Conservation (phyloP, 2,888 invertebrate species). For the Tachina fera region DNA sequence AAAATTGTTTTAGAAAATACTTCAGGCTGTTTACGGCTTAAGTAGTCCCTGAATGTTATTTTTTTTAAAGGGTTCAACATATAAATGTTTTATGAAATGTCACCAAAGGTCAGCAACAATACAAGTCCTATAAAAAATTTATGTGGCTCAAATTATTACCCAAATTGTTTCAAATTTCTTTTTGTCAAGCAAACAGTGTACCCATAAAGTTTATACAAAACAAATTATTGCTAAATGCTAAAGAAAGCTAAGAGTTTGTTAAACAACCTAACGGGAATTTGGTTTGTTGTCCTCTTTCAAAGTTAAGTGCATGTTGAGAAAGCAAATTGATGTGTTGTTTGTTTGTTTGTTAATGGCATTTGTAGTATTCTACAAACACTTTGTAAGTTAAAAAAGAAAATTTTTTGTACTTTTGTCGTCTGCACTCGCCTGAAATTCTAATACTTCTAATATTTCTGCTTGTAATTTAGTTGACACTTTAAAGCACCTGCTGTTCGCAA, state of each 20-base stretch:
- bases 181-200: not conserved
- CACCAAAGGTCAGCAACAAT: not conserved
- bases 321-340: not conserved
- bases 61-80: not conserved
- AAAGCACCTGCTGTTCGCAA: constrained; percentile 69
- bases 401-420: not conserved
- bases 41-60: not conserved
- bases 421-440: not conserved
- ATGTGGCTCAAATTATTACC: not conserved
- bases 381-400: not conserved
- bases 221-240: not conserved
- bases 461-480: constrained; percentile 68
- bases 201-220: not conserved
- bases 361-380: not conserved
- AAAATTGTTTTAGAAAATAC: too few relatives aligned
- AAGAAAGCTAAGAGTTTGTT: constrained; percentile 11
- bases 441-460: constrained; percentile 39
- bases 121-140: not conserved
- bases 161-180: not conserved
- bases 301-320: not conserved
- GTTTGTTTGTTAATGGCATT: not conserved
- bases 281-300: not conserved
- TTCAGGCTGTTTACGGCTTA: too few relatives aligned
- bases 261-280: not conserved
- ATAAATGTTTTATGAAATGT: constrained; percentile 25